Conservation (phyloP, 2,113 vertebrate species). For the Phalacrocorax carbo region DNA sequence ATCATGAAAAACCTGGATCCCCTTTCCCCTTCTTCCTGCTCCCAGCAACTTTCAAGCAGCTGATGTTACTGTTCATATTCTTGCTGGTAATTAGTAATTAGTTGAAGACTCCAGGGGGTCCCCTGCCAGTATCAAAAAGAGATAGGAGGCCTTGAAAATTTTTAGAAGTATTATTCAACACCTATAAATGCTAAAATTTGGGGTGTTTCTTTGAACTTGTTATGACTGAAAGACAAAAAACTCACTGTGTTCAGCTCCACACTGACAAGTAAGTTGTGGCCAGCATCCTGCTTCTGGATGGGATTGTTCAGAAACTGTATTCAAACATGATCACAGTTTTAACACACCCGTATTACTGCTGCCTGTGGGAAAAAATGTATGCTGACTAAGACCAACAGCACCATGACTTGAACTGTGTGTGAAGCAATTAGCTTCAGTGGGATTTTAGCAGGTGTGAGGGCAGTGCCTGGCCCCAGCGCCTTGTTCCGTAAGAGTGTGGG, state of each 20-base stretch:
- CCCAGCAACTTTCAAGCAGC: not conserved
- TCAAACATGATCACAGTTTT: not conserved
- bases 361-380: not conserved
- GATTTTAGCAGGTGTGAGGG: not conserved
- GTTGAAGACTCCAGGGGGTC: not conserved
- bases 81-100: not conserved
- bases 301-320: not conserved
- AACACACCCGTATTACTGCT: not conserved
- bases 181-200: not conserved
- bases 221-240: not conserved
- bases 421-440: not conserved
- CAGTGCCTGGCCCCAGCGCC: not conserved
- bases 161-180: not conserved
- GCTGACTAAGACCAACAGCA: not conserved
- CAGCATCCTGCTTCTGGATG: not conserved
- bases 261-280: not conserved
- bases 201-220: not conserved
- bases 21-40: not conserved
- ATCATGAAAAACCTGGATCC: not conserved
- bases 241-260: not conserved
- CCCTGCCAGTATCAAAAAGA: not conserved
- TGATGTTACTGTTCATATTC: not conserved
- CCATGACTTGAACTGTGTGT: not conserved
- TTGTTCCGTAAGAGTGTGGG: accelerated
- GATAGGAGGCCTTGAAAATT: not conserved